Percentiles rank a stretch among this genome's conserved stretches.
phyloP scores from a whole-genome alignment of 2,113 vertebrate genomes.

The Elephas maximus region DNA sequence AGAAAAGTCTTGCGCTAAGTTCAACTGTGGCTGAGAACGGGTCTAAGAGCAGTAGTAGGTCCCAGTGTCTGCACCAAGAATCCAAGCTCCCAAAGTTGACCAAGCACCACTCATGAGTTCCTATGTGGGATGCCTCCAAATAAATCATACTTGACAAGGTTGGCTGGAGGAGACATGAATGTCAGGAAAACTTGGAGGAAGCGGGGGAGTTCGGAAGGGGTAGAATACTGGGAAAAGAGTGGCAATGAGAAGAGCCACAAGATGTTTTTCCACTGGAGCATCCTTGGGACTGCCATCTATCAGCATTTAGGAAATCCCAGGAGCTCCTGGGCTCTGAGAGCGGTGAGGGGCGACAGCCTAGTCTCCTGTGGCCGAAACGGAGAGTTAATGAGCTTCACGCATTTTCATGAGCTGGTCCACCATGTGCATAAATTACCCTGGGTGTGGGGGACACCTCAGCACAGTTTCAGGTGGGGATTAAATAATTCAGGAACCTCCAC shows the following conservation, averaged over 20 bases:
- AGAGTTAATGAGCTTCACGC: not conserved
- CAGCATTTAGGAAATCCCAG: not conserved
- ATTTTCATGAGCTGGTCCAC: not conserved
- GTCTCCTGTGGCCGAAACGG: not conserved
- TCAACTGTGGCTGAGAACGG: not conserved
- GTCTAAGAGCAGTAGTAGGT: not conserved
- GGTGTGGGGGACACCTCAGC: no score
- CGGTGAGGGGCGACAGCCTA: not conserved
- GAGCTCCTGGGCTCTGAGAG: not conserved
- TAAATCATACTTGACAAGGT: rapidly evolving
- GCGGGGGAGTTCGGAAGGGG: not conserved
- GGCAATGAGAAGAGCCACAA: not conserved
- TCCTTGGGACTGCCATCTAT: not conserved
- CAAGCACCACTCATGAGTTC: not conserved
- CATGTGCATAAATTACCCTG: not conserved
- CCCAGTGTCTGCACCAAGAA: not conserved
- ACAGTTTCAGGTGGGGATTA: not conserved
- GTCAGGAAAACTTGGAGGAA: not conserved
- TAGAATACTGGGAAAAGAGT: not conserved
- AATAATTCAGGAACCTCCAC: not conserved
- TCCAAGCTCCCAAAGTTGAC: not conserved
- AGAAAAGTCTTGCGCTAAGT: not conserved
- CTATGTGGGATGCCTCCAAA: not conserved
- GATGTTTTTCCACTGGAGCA: not conserved
- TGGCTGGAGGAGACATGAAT: not conserved